Evolutionary conservation across 2,797 vertebrate species (phyloP).

Genomic region (Heteromormyrus szaboi): DNA sequence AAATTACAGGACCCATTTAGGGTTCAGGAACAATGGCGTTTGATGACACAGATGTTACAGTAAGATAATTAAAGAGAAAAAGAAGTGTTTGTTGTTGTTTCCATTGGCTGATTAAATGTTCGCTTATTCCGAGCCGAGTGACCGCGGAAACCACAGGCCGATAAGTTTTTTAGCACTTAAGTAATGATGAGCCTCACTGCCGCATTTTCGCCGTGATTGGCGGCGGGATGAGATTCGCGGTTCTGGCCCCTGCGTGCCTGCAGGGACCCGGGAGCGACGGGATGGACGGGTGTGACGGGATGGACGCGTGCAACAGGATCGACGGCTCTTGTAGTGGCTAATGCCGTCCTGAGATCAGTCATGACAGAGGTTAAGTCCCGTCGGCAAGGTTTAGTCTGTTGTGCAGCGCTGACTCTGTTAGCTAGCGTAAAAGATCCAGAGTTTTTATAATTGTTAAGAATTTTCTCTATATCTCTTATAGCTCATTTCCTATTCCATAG

Average conservation of each 20-base stretch:
- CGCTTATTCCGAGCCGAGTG: not conserved
- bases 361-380: slow-evolving; percentile 70
- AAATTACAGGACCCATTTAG: not conserved
- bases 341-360: slow-evolving; percentile 56
- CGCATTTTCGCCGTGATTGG: not conserved
- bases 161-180: not conserved
- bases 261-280: too few species aligned
- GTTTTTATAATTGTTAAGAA: not conserved
- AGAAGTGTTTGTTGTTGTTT: not conserved
- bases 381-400: slow-evolving; percentile 60
- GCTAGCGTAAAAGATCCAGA: slow-evolving; percentile 35
- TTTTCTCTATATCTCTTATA: not conserved
- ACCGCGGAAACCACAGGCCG: not conserved
- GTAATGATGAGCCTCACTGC: not conserved
- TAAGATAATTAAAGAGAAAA: not conserved
- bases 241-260: not conserved
- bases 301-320: not conserved
- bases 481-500: not conserved
- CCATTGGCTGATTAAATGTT: not conserved
- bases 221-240: not conserved
- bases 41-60: not conserved
- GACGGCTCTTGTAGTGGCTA: slow-evolving; percentile 41
- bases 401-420: slow-evolving; percentile 51
- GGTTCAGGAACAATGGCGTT: not conserved
- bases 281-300: too few species aligned